Evolutionary conservation across 1,140 invertebrate genomes (phyloP).

Genomic region (Campoletis sonorensis): DNA sequence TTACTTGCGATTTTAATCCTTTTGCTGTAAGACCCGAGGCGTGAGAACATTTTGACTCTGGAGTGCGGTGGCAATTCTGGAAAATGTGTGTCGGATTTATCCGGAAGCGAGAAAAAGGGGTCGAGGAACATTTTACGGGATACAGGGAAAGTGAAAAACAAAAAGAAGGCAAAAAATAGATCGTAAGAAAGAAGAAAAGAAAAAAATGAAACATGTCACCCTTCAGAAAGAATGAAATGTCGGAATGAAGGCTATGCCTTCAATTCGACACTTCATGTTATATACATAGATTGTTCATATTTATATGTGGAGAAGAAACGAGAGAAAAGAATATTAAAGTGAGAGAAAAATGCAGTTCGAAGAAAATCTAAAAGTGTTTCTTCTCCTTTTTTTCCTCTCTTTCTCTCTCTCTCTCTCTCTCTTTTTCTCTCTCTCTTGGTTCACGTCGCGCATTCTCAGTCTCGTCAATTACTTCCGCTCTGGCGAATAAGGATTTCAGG

Average conservation of each 20-base stretch:
- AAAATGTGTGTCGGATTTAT: too few relatives aligned
- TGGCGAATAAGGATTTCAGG: constrained; percentile 41
- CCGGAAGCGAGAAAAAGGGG: too few relatives aligned
- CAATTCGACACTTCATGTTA: neutral
- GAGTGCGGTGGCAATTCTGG: too few relatives aligned
- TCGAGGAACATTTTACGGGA: neutral
- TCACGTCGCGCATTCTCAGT: constrained; percentile 13
- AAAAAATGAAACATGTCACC: neutral
- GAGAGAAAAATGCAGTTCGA: constrained; percentile 19
- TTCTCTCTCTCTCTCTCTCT: neutral
- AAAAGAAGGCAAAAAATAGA: neutral
- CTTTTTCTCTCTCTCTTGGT: neutral
- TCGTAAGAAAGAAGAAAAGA: neutral
- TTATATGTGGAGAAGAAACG: neutral
- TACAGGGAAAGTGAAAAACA: neutral
- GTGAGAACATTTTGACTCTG: too few relatives aligned
- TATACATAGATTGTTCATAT: neutral
- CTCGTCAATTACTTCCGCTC: constrained; percentile 35
- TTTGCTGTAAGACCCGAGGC: too few relatives aligned
- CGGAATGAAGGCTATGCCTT: neutral
- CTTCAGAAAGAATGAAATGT: neutral
- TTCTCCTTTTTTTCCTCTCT: neutral
- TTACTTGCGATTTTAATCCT: too few relatives aligned
- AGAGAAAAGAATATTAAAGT: neutral
- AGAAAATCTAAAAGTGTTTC: neutral